These are phyloP conservation scores for Sesamia nonagrioides DNA, from an alignment of 1,140 invertebrate species.

Conservation along the genomic window DNA sequence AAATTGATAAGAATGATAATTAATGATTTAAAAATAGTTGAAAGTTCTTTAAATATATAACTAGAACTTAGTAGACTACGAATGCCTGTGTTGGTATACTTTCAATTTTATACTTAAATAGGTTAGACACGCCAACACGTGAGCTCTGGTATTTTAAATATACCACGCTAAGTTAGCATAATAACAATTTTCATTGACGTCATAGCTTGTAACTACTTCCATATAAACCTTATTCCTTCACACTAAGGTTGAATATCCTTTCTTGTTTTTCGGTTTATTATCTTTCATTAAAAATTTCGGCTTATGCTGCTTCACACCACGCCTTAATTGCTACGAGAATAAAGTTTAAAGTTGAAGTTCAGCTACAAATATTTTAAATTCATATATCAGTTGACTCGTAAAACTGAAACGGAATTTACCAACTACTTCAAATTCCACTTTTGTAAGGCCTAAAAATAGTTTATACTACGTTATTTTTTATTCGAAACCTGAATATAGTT, in stretches of 20 bases:
- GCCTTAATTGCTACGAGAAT: not conserved
- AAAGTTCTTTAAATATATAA: too few relatives aligned
- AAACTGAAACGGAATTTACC: constrained; percentile 34
- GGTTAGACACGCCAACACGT: constrained; percentile 47
- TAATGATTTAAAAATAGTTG: too few relatives aligned
- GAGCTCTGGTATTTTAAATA: constrained; percentile 34
- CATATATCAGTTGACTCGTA: constrained; percentile 28
- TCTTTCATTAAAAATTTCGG: constrained; percentile 9
- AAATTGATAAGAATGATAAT: too few relatives aligned
- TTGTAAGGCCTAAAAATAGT: constrained; percentile 32
- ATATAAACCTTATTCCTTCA: not conserved
- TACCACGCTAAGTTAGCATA: constrained; percentile 63
- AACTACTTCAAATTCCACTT: constrained; percentile 35
- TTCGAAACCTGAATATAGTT: too few relatives aligned
- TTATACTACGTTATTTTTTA: too few relatives aligned
- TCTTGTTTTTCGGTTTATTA: not conserved
- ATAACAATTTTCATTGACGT: constrained; percentile 72
- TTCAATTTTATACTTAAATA: constrained; percentile 57
- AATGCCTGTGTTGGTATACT: constrained; percentile 36
- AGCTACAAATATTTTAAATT: not conserved
- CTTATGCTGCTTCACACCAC: not conserved
- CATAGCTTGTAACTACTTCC: constrained; percentile 51
- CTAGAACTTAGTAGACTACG: constrained; percentile 2
- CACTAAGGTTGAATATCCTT: constrained; percentile 21
- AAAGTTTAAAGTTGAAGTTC: constrained; percentile 7